These are phyloP conservation scores for Nomada ferruginata DNA, from an alignment of 2,888 invertebrate species.

Conservation along the genomic window DNA sequence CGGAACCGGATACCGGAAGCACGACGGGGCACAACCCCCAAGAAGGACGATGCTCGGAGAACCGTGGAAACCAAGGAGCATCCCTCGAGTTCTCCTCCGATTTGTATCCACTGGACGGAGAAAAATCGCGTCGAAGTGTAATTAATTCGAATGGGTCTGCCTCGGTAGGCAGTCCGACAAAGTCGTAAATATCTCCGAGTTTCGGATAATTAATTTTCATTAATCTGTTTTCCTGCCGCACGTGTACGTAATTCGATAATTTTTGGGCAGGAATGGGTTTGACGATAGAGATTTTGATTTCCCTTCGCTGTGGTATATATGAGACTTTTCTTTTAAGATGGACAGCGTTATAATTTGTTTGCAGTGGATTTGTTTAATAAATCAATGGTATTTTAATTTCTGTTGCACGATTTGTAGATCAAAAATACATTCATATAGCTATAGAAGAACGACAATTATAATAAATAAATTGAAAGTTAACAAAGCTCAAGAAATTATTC, in stretches of 20 bases:
- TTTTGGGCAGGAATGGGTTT: not conserved
- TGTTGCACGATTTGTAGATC: no score
- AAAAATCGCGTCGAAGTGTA: constrained; percentile 48
- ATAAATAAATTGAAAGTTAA: no score
- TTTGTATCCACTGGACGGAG: constrained; percentile 25
- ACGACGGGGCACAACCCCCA: constrained; percentile 60
- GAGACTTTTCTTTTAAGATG: no score
- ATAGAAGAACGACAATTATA: no score
- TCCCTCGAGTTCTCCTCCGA: constrained; percentile 1
- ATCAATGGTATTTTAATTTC: no score
- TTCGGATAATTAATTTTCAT: constrained; percentile 24
- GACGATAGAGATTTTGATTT: no score
- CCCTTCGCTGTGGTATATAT: no score
- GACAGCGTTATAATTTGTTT: no score
- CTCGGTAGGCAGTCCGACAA: not conserved
- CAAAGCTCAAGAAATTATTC: no score
- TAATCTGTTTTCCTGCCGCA: not conserved
- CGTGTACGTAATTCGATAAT: not conserved
- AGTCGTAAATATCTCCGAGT: constrained; percentile 29
- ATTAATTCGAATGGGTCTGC: constrained; percentile 45
- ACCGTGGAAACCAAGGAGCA: constrained; percentile 32
- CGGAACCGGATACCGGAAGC: constrained; percentile 81
- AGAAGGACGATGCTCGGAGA: constrained; percentile 40
- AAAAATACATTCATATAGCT: no score
- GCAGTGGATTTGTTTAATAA: no score